Conservation (phyloP, 2,113 vertebrate species). For the Thymallus thymallus region DNA sequence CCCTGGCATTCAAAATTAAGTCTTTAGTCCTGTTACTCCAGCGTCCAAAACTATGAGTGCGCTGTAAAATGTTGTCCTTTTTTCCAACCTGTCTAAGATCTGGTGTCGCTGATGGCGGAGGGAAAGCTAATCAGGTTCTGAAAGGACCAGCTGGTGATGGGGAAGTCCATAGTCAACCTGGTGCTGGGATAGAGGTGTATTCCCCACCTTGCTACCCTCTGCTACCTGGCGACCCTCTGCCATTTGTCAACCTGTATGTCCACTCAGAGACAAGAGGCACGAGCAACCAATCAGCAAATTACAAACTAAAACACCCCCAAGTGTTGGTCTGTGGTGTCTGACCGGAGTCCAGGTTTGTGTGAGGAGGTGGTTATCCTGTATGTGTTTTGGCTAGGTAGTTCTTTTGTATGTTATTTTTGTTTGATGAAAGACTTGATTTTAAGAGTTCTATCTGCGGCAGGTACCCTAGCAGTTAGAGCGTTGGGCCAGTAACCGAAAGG, state of each 20-base stretch:
- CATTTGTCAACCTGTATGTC: no score
- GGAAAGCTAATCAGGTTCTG: neutral
- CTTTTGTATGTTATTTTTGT: neutral
- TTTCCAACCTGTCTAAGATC: neutral
- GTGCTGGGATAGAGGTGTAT: neutral
- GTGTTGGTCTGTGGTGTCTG: neutral
- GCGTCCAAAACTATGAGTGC: neutral
- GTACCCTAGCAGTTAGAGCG: no score
- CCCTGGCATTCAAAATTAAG: neutral
- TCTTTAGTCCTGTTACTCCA: neutral
- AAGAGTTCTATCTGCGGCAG: no score
- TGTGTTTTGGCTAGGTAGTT: neutral
- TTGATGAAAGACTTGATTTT: neutral
- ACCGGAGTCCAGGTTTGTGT: neutral
- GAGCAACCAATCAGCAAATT: neutral
- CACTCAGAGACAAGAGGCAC: neutral
- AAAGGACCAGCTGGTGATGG: constrained; percentile 1
- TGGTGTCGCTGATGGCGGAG: neutral
- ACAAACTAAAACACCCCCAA: neutral
- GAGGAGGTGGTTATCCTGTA: neutral
- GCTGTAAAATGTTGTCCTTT: neutral
- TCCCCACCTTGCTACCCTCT: neutral
- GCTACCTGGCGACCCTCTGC: neutral
- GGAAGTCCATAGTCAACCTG: neutral
- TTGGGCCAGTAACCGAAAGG: no score